phyloP scores from a whole-genome alignment of 2,888 invertebrate genomes.

The Sisyra terminalis region DNA sequence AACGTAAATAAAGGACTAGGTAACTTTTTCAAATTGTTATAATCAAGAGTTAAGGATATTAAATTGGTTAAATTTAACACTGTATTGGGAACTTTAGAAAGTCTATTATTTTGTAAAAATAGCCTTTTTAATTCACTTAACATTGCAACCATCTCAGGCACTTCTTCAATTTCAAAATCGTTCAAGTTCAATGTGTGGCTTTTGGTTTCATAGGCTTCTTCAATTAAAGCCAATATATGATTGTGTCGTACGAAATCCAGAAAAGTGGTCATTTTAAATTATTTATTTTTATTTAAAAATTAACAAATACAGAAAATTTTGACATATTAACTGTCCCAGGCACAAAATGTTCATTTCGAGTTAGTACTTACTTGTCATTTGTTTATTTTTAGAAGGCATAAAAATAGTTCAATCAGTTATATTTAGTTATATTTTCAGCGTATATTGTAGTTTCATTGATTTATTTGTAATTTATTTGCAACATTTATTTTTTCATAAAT shows the following conservation, averaged over 20 bases:
- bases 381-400: too few relatives aligned
- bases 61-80: constrained; percentile 36
- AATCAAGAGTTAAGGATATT: constrained; percentile 45
- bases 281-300: too few relatives aligned
- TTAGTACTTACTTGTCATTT: too few relatives aligned
- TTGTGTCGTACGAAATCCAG: constrained; percentile 52
- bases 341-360: too few relatives aligned
- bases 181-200: constrained; percentile 42
- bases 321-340: too few relatives aligned
- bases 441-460: too few relatives aligned
- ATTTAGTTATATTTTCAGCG: too few relatives aligned
- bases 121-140: constrained; percentile 41
- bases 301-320: too few relatives aligned
- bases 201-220: constrained; percentile 41
- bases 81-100: constrained; percentile 32
- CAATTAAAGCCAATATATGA: constrained; percentile 47
- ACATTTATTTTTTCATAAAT: too few relatives aligned
- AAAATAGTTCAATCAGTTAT: too few relatives aligned
- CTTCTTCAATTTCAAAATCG: constrained; percentile 41
- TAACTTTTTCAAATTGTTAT: constrained; percentile 41
- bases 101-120: constrained; percentile 45
- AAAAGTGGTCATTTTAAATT: constrained; percentile 37
- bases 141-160: constrained; percentile 37
- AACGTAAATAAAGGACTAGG: constrained; percentile 41
- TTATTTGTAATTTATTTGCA: too few relatives aligned